phyloP scores from a whole-genome alignment of 2,888 invertebrate genomes.

The Lasioglossum lativentre region DNA sequence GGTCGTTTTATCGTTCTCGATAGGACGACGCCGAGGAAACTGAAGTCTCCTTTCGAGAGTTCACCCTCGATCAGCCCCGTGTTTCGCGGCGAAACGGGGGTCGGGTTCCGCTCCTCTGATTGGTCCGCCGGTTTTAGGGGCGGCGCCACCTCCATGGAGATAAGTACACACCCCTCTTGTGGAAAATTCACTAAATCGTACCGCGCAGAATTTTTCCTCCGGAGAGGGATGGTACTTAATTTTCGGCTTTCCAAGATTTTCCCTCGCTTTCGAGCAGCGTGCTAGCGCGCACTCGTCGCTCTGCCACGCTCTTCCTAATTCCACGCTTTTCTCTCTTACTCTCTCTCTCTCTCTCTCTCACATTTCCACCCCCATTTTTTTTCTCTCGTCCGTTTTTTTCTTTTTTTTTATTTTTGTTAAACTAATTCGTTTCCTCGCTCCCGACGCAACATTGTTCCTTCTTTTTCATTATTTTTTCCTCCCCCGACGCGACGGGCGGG shows the following conservation, averaged over 20 bases:
- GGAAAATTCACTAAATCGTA: slow-evolving; percentile 65
- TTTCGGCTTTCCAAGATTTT: slow-evolving; percentile 44
- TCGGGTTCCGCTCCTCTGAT: slow-evolving; percentile 44
- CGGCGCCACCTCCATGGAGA: slow-evolving; percentile 48
- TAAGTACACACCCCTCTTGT: slow-evolving; percentile 63
- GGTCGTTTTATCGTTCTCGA: slow-evolving; percentile 57
- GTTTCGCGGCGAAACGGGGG: slow-evolving; percentile 47
- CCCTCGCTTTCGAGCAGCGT: slow-evolving; percentile 22
- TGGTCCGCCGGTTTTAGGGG: slow-evolving; percentile 42
- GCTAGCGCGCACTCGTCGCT: neutral
- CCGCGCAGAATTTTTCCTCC: slow-evolving; percentile 53
- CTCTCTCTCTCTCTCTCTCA: neutral
- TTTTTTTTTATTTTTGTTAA: neutral
- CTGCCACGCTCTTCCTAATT: slow-evolving; percentile 8
- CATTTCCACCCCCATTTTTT: neutral
- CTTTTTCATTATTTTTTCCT: neutral
- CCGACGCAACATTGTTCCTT: neutral
- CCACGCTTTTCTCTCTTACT: neutral
- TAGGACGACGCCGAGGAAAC: slow-evolving; percentile 63
- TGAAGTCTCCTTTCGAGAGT: slow-evolving; percentile 58
- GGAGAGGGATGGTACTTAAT: slow-evolving; percentile 43
- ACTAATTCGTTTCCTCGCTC: neutral
- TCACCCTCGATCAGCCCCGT: slow-evolving; percentile 60
- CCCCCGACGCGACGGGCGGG: neutral
- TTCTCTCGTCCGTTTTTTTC: neutral